Evolutionary conservation across 1,140 invertebrate genomes (phyloP), one percentile per base, ranked within the genome.

Genomic region (Xylocopa sonorina): DNA sequence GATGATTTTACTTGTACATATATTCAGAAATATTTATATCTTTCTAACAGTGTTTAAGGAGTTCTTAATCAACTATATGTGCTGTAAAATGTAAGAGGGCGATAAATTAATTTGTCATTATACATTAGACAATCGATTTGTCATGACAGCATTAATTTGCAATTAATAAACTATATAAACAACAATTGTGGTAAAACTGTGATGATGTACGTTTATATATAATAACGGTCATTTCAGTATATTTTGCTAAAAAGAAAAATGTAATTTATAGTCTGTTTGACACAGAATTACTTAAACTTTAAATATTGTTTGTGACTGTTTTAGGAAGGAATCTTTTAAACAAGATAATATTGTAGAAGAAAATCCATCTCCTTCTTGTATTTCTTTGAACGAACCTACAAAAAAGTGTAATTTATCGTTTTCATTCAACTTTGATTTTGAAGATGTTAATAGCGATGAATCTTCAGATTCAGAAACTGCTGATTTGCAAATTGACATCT

Each of bases 401-500:
- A 80, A 81, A 24, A 86, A 90, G 63, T 88, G 72, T 62, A 91
- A 91, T 62, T 32, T 92, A 0, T 92, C 90, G 2, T 92, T 93
- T 82, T 90, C 90, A 7, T 88, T 92, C 48, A 91, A 90, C 71
- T 78, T 92, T 38, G 88, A 91, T 46, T 85, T 89, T 18, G 78
- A 92, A 5, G 88, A 89, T 72, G 78, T 90, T 10, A 88, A 90
- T 7, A 90, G 81, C 63, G 88, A 89, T 41, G 74, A 85, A 34
- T 91, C 91, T 21, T 88, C 86, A 3, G 91, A 92, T 85, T 93
- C 92, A 0, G 92, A 92, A 34, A 88, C 86, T 48, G 80, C 88
- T 14, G 89, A 87, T 76, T 83, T 92, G 43, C 88, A 92, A 88
- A 93, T 93, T 41, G 92, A 92, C 69, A 86, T 92, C 21, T 89